Conservation (phyloP, 2,888 invertebrate genomes). For the Protodeltote pygarga region DNA sequence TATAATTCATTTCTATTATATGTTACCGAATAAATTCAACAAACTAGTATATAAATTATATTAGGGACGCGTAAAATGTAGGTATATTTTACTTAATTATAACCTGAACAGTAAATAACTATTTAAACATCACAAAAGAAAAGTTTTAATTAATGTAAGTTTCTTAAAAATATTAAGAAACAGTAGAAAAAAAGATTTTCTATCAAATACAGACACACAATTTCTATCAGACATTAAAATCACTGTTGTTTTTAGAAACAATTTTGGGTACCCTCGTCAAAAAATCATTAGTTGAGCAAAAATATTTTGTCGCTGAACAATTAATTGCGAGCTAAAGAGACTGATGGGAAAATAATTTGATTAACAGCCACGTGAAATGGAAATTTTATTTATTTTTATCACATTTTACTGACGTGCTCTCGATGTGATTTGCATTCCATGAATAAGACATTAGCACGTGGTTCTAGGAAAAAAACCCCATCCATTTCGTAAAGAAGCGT, state of each 20-base stretch:
- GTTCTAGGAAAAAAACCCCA: background rate
- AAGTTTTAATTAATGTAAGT: too few relatives aligned
- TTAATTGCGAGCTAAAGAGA: conserved; percentile 38
- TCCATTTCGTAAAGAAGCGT: background rate
- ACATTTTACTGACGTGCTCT: conserved; percentile 1
- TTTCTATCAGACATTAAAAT: conserved; percentile 51
- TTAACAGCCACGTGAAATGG: conserved; percentile 23
- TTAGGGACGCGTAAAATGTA: too few relatives aligned
- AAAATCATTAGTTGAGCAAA: conserved; percentile 74
- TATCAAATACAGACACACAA: conserved; percentile 21
- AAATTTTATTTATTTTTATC: conserved; percentile 21
- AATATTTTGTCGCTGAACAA: conserved; percentile 76
- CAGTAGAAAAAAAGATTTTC: background rate
- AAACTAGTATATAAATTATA: too few relatives aligned
- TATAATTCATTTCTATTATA: too few relatives aligned
- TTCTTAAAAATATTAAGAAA: too few relatives aligned
- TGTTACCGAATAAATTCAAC: too few relatives aligned
- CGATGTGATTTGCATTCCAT: conserved; percentile 5
- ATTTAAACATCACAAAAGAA: too few relatives aligned
- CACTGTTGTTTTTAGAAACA: conserved; percentile 58
- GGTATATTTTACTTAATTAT: too few relatives aligned
- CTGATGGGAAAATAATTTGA: conserved; percentile 46
- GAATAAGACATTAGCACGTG: background rate
- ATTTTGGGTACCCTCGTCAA: conserved; percentile 76
- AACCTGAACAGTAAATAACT: too few relatives aligned